Evolutionary conservation across 1,140 invertebrate genomes (phyloP), one percentile per base, ranked within the genome.

Genomic region (Listronotus oregonensis): DNA sequence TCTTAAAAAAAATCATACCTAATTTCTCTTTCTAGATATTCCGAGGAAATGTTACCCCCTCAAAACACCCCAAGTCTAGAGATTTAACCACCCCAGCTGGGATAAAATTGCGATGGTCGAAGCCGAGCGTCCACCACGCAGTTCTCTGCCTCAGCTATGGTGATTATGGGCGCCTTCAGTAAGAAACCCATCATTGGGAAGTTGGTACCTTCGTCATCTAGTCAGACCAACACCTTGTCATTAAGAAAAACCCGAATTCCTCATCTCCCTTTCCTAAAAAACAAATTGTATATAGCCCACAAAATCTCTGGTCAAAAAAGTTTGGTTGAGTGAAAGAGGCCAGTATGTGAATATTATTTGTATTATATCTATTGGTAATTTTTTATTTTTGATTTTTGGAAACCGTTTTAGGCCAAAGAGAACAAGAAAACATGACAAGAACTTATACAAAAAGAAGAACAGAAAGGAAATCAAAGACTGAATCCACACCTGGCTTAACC

Each of bases 371-470:
- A 27, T 27, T 27, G 21, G 21, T 27, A 27, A 27, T 27, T 27
- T 27, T 27, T 27, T 3, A 27, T 27, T 27, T 27, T 27, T 27
- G 1, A 27, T 27, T 27, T 27, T 27, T 27, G 1, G 21, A 27
- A 27, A 27, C 1, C 5, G 21, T 27, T 27, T 27, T 27, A 60
- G 76, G 49, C 75, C 76, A 15, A 77, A 77, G 50, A 64, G 76
- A 34, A 77, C 71, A 37, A 57, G 75, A 12, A 77, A 77, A 62
- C 72, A 76, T 56, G 73, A 77, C 27, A 68, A 72, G 32, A 71
- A 73, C 47, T 58, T 73, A n/a, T 71, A 73, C 27, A 70, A 71
- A 56, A 75, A 73, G 43, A 70, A 59, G 37, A 62, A 63, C 39
- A 21, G 69, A 68, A 31, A 71, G 43, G 59, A 66, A 6, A 46